phyloP scores from a whole-genome alignment of 2,113 vertebrate genomes.

The Cynocephalus volans region DNA sequence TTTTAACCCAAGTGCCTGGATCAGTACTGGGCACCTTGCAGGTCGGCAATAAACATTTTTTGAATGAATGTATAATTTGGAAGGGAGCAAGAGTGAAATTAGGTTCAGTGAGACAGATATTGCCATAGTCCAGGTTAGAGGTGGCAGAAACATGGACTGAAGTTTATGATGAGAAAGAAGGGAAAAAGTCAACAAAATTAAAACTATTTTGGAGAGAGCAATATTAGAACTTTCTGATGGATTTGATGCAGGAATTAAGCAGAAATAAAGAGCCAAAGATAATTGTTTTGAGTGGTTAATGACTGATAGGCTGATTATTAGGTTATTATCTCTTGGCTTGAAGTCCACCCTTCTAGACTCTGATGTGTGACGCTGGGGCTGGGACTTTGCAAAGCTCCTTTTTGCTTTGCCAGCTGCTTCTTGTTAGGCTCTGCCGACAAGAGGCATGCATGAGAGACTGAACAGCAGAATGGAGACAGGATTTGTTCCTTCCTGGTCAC shows the following conservation, averaged over 20 bases:
- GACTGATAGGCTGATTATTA: background rate
- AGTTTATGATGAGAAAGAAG: background rate
- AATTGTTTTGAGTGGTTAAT: background rate
- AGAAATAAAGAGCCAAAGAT: background rate
- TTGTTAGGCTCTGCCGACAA: background rate
- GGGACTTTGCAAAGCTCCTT: background rate
- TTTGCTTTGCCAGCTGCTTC: background rate
- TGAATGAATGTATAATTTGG: background rate
- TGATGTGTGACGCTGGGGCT: background rate
- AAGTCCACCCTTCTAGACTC: accelerated
- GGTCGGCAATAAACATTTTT: background rate
- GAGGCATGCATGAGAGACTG: accelerated
- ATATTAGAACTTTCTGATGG: background rate
- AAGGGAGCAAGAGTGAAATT: background rate
- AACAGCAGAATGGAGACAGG: background rate
- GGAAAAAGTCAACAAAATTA: background rate
- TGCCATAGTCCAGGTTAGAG: background rate
- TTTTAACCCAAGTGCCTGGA: background rate
- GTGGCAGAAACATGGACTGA: background rate
- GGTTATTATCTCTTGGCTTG: background rate
- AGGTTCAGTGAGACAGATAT: background rate
- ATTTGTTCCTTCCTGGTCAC: background rate
- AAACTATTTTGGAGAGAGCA: background rate
- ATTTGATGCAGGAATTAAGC: background rate
- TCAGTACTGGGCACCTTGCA: background rate